Evolutionary conservation across 2,113 vertebrate species (phyloP).

Genomic region (Sitta europaea): DNA sequence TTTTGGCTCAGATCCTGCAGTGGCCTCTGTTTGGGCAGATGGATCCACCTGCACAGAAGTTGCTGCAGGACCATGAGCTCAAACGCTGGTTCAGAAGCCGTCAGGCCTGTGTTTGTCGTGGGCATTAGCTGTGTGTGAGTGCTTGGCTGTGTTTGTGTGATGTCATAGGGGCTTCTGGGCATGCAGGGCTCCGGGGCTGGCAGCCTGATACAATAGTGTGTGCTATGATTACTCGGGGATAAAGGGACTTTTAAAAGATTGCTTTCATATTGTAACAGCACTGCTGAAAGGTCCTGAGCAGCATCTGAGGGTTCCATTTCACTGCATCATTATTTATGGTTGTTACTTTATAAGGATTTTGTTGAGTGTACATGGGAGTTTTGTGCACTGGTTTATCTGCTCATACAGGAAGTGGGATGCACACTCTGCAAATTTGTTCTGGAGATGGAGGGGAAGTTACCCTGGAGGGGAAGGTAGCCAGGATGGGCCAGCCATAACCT

Average conservation of each 20-base stretch:
- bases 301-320: neutral
- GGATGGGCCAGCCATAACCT: neutral
- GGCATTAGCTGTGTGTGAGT: neutral
- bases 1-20: neutral
- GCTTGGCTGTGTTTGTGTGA: neutral
- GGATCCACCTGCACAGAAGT: neutral
- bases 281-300: neutral
- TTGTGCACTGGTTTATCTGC: neutral
- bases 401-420: fast-evolving
- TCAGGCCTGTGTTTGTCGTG: neutral
- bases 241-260: neutral
- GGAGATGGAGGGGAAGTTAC: neutral
- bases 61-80: neutral
- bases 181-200: neutral
- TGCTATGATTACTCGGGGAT: neutral
- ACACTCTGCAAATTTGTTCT: fast-evolving
- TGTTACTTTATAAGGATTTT: neutral
- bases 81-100: neutral
- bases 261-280: neutral
- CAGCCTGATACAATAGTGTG: neutral
- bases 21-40: neutral
- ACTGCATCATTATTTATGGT: neutral
- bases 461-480: neutral
- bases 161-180: neutral
- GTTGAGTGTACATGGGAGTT: neutral